Conservation (phyloP, 2,888 invertebrate genomes). For the Nasonia oneida region DNA sequence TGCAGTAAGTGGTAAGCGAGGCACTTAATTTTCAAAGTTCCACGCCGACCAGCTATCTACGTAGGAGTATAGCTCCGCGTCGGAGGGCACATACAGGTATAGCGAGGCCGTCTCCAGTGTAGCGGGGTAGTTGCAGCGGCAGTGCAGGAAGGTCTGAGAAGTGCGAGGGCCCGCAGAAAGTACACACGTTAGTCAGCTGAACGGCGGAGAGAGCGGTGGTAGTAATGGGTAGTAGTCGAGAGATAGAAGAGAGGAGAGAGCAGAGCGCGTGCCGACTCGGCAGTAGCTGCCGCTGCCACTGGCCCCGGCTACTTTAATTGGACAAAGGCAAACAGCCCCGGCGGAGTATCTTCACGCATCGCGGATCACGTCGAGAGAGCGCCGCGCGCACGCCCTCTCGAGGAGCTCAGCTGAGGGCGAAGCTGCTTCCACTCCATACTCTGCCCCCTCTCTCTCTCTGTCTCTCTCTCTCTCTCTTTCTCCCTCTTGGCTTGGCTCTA, state of each 20-base stretch:
- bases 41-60: neutral
- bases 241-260: neutral
- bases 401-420: conserved; percentile 18
- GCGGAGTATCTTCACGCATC: conserved; percentile 67
- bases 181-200: conserved; percentile 45
- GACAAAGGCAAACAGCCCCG: conserved; percentile 66
- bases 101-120: neutral
- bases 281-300: conserved; percentile 15
- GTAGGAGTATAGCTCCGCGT: neutral
- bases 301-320: conserved; percentile 66
- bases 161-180: conserved; percentile 30
- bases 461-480: neutral
- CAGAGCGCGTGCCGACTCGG: conserved; percentile 27
- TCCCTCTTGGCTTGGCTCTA: neutral
- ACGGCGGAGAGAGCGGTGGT: neutral
- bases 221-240: neutral
- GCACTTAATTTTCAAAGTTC: conserved; percentile 44
- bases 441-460: neutral
- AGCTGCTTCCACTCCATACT: neutral
- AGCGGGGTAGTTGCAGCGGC: neutral
- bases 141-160: conserved; percentile 14
- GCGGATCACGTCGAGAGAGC: conserved; percentile 61
- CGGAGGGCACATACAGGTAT: neutral
- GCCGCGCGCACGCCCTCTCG: neutral
- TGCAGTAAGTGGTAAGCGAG: conserved; percentile 15